Evolutionary conservation across 2,888 invertebrate species (phyloP), one percentile per base, ranked within the genome.

Genomic region (Balanococcus diminutus): DNA sequence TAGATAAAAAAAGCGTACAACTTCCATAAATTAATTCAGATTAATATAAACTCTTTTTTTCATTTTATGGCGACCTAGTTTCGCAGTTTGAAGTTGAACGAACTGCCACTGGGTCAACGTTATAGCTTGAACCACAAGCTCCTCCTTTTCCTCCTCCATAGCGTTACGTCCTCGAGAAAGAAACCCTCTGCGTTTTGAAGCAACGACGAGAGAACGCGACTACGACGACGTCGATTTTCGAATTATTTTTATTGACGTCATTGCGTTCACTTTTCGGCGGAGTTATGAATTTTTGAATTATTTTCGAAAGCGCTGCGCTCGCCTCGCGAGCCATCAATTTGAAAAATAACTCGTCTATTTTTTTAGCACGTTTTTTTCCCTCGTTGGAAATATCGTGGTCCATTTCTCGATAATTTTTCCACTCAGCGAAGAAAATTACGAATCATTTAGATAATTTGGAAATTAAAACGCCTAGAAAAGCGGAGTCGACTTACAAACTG

Each of bases 61-160:
- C 36, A 42, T 85, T 85, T 85, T 56, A 79, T 79, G 85, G 85
- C 85, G 85, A 85, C 85, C 85, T 85, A 85, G 75, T 85, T 85
- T 85, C 85, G 85, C 85, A 79, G 85, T 85, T 85, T 85, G 79
- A 79, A 85, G 85, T 85, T 85, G 85, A 85, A 85, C 85, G 85
- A 85, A 85, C 85, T 85, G 85, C 85, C 85, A 85, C 85, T 85
- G 85, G 85, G 85, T 85, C 85, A 85, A 85, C 85, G 85, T 79
- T 85, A 56, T 84, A 85, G 85, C 72, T 85, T 51, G 85, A 85
- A 85, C 85, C 46, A 42, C 85, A 39, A 85, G 79, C 85, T 83
- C 83, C 83, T 75, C 85, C 75, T 85, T 75, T 79, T 75, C 85
- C 46, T 31, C 85, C 31, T 42, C 51, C 79, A 79, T 84, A 67